Percentiles rank a stretch among this genome's conserved stretches.
phyloP scores from a whole-genome alignment of 1,140 invertebrate species.

The Nymphalis io region DNA sequence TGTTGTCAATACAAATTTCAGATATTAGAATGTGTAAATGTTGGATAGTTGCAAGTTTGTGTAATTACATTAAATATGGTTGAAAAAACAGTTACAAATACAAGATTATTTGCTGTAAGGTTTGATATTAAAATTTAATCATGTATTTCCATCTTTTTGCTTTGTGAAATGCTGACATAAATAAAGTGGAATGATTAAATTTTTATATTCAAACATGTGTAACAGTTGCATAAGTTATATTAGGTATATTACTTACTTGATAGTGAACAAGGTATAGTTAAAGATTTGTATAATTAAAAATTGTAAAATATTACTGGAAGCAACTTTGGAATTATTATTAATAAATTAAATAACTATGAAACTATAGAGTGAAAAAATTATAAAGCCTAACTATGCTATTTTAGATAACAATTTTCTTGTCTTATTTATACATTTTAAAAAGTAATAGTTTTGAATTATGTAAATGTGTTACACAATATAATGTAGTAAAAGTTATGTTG shows the following conservation, averaged over 20 bases:
- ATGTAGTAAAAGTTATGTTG: too few species aligned
- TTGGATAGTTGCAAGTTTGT: too few species aligned
- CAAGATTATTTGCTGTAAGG: too few species aligned
- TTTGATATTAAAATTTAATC: too few species aligned
- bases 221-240: neutral
- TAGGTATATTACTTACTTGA: neutral
- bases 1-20: neutral
- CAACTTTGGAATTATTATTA: neutral
- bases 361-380: neutral
- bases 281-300: neutral
- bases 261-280: neutral
- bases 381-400: neutral
- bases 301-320: neutral
- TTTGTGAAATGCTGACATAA: too few species aligned
- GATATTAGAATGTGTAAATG: too few species aligned
- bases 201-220: too few species aligned
- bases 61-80: too few species aligned
- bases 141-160: too few species aligned
- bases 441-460: neutral
- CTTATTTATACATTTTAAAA: neutral
- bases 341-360: neutral
- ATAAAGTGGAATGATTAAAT: too few species aligned
- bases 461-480: neutral
- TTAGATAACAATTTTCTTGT: neutral
- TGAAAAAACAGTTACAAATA: too few species aligned